Evolutionary conservation across 2,797 vertebrate genomes (phyloP), one percentile per base, ranked within the genome.

Genomic region (Ammospiza maritima): DNA sequence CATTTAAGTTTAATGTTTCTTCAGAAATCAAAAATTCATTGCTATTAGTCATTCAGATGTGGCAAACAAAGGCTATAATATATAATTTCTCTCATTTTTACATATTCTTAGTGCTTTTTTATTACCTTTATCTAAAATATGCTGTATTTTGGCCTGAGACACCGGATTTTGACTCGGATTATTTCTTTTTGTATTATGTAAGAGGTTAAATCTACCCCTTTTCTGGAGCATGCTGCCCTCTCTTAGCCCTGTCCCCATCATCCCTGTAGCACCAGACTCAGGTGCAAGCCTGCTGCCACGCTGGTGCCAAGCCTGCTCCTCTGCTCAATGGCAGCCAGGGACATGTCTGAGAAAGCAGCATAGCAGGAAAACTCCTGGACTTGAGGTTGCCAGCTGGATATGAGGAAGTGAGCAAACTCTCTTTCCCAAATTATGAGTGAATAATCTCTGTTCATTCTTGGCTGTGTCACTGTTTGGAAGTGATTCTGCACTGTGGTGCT

Each of bases 1-100:
- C 22, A 70, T 84, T 42, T 95, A 93, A 94, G 36, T 78, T 86
- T 81, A 94, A 70, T 88, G 44, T 66, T 86, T 94, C 51, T 94
- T 91, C 47, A 70, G 60, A 91, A 81, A 86, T 90, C 16, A 91
- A 86, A 94, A 86, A 85, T 81, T 84, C 56, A 82, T 88, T 91
- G 56, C 56, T 78, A 78, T 88, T 86, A 25, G 25, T 90, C 80
- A 93, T 95, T 69, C 9, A 19, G 47, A 76, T 67, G n/a, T 82
- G 42, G n/a, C 57, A 89, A 89, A 74, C 48, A 88, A 93, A 74
- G 82, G 23, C 29, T 27, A 1, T 70, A 38, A 76, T 87, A 45
- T 10, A 87, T 95, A 0, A 74, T 79, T 93, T 88, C 9, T 88
- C 40, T 73, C 21, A n/a, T 74, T 95, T 92, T 79, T 84, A 25